Conservation (phyloP, 2,113 vertebrate genomes). For the Oncorhynchus gorbuscha region DNA sequence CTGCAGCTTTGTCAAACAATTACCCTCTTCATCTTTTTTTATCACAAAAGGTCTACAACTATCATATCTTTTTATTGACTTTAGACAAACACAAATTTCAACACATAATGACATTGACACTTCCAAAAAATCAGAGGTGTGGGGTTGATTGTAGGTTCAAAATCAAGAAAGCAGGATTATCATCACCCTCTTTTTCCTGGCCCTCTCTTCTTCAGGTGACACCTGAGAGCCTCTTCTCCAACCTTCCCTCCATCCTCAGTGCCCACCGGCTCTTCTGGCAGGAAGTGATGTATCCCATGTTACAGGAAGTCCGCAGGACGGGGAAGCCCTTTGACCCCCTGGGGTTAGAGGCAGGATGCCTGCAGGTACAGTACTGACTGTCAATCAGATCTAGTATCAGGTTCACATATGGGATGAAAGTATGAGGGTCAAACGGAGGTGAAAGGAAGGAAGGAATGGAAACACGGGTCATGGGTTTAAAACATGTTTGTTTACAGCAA, state of each 20-base stretch:
- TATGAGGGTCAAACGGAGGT: neutral
- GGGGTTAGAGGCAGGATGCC: constrained; percentile 72
- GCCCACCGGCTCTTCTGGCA: constrained; percentile 79
- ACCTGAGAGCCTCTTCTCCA: constrained; percentile 74
- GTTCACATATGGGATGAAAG: neutral
- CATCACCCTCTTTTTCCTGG: constrained; percentile 3
- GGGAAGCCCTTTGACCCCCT: constrained; percentile 77
- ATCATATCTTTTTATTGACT: neutral
- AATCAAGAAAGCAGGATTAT: neutral
- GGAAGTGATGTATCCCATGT: constrained; percentile 76
- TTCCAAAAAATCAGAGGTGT: too few species aligned
- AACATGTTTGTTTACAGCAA: neutral
- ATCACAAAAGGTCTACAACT: neutral
- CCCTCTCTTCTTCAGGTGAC: constrained; percentile 62
- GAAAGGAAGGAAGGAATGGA: too few species aligned
- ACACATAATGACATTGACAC: too few species aligned
- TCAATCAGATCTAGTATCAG: neutral
- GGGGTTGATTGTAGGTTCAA: too few species aligned
- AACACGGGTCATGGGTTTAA: too few species aligned
- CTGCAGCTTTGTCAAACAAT: neutral
- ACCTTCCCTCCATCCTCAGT: constrained; percentile 72
- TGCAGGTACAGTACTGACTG: constrained; percentile 65
- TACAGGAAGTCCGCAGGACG: constrained; percentile 65
- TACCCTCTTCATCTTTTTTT: too few species aligned
- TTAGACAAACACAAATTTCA: too few species aligned